These are phyloP conservation scores for Gasteruption jaculator DNA, from an alignment of 2,888 invertebrate species.

Conservation along the genomic window DNA sequence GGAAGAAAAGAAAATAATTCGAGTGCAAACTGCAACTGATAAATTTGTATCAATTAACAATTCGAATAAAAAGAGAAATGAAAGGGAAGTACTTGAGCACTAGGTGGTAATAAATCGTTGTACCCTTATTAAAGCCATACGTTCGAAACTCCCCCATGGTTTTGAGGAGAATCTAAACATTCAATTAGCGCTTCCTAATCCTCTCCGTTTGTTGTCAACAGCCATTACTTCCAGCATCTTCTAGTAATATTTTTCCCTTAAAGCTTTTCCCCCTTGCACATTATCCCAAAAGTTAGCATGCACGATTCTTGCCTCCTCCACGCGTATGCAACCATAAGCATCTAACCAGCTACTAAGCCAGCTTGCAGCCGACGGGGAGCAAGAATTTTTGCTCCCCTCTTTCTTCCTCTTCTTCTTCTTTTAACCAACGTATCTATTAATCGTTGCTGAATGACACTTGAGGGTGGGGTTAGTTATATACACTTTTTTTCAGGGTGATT, in stretches of 20 bases:
- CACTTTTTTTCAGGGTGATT: slow-evolving; percentile 28
- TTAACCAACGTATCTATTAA: slow-evolving; percentile 48
- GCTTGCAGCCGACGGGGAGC: slow-evolving; percentile 1
- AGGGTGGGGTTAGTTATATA: slow-evolving; percentile 36
- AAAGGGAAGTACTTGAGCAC: background rate
- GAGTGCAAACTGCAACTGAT: no score
- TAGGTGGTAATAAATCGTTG: slow-evolving; percentile 34
- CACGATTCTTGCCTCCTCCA: no score
- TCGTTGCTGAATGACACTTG: slow-evolving; percentile 47
- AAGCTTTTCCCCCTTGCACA: no score
- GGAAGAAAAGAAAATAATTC: no score
- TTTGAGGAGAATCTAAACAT: slow-evolving; percentile 42
- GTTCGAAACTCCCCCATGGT: no score
- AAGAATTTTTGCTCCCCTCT: slow-evolving; percentile 20
- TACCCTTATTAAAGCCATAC: no score
- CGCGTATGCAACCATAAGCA: no score
- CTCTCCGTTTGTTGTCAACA: slow-evolving; percentile 45
- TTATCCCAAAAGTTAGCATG: no score
- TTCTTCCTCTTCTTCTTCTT: slow-evolving; percentile 21
- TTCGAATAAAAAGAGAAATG: no score
- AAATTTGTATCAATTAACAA: no score
- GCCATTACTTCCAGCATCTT: slow-evolving; percentile 52
- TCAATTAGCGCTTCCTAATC: slow-evolving; percentile 52
- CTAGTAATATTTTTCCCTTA: no score
- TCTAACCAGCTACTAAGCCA: slow-evolving; percentile 3